Evolutionary conservation across 2,888 invertebrate species (phyloP), one percentile per base, ranked within the genome.

Genomic region (Esperia sulphurella): DNA sequence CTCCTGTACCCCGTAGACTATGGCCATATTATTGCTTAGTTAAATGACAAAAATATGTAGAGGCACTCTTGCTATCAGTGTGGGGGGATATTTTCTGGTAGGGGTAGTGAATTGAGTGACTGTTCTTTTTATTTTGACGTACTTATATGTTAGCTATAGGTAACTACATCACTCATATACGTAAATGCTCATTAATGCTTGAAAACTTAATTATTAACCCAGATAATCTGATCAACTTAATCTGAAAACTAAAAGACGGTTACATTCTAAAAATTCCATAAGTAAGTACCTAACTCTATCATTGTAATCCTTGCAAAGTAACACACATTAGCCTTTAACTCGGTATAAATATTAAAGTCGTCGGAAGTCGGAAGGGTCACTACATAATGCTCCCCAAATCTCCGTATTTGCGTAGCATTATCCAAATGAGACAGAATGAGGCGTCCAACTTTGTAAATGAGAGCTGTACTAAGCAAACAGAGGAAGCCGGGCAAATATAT

Each of bases 371-470:
- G 50, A 46, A 52, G 55, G 59, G 39, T 39, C 54, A 48, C 51
- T 58, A 46, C 51, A 53, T 57, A 45, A 52, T 58, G 53, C 64
- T 59, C 57, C 55, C 59, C 60, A 68, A 65, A 69, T 66, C 64
- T 65, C 54, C 58, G 67, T 81, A 71, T 83, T 83, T 83, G 71
- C 77, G 61, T 68, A 75, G 67, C 65, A 83, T 86, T 85, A 86
- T 75, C 74, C 79, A 81, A 86, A 85, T 82, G 79, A 83, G 80
- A 68, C 69, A 64, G 73, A 60, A 57, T 39, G 75, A n/a, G 73
- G 73, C 75, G 69, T 75, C 71, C 79, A 81, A 81, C 82, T 83
- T 79, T 65, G 73, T 79, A 85, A 85, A 85, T 79, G 82, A 80
- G 83, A 77, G 75, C 66, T 68, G 76, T 73, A 69, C 77, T 79